A percentile compares a stretch with the other conserved stretches of the same genome.
These are phyloP conservation scores for Phyllopteryx taeniolatus DNA, from an alignment of 2,113 vertebrate species.

Conservation along the genomic window DNA sequence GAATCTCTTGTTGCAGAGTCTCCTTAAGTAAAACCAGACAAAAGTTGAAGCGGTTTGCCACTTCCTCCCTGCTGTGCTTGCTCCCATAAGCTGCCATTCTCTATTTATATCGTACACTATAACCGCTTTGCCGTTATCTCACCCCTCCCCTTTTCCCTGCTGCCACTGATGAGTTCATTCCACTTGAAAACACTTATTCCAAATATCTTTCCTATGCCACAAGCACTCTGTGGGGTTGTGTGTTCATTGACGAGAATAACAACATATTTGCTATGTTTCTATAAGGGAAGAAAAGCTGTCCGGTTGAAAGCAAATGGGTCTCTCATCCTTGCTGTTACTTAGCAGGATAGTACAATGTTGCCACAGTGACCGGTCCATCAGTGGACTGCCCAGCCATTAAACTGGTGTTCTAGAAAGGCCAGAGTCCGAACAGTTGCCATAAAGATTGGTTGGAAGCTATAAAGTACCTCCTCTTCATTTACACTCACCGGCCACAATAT, in stretches of 20 bases:
- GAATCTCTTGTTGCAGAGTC: constrained; percentile 2
- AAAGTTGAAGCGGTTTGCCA: constrained; percentile 34
- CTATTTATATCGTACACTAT: constrained; percentile 54
- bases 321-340: constrained; percentile 5
- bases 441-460: constrained; percentile 23
- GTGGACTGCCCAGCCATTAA: constrained; percentile 43
- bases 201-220: constrained; percentile 3
- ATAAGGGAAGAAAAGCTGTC: constrained; percentile 28
- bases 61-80: not conserved
- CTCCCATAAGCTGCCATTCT: constrained; percentile 17
- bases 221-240: not conserved
- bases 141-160: constrained; percentile 19
- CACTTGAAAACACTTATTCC: not conserved
- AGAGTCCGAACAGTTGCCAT: constrained; percentile 40
- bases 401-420: constrained; percentile 48
- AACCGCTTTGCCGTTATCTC: constrained; percentile 51
- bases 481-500: not conserved
- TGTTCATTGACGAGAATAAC: not conserved
- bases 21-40: constrained; percentile 21
- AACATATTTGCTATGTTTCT: not conserved
- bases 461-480: not conserved
- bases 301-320: constrained; percentile 19
- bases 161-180: constrained; percentile 20
- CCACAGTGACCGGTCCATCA: constrained; percentile 56
- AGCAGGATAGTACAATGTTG: constrained; percentile 35